These are phyloP conservation scores for Acanthoscelides obtectus DNA, from an alignment of 2,888 invertebrate species.

Conservation along the genomic window DNA sequence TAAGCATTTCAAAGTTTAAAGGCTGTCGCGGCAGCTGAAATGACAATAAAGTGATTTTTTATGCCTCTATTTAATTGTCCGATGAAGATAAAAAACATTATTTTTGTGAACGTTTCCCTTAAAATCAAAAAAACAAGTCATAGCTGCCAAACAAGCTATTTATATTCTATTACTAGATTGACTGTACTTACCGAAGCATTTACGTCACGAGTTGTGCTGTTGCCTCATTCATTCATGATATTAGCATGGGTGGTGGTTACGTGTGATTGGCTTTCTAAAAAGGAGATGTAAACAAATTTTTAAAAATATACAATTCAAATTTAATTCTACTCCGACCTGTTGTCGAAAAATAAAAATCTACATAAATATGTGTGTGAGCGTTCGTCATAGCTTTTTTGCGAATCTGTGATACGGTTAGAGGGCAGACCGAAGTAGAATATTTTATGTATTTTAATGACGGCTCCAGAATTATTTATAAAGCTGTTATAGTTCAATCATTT, in stretches of 20 bases:
- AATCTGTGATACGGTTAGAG: background rate
- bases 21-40: too few species aligned
- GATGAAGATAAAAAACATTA: too few species aligned
- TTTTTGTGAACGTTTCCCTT: too few species aligned
- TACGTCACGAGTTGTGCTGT: background rate
- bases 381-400: background rate
- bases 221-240: background rate
- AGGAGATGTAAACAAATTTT: background rate
- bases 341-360: background rate
- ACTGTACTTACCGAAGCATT: background rate
- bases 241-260: background rate
- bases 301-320: background rate
- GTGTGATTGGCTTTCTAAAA: background rate
- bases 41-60: too few species aligned
- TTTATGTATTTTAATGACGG: too few species aligned
- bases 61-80: too few species aligned
- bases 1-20: too few species aligned
- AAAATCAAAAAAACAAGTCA: too few species aligned
- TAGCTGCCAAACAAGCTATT: too few species aligned
- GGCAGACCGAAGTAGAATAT: background rate
- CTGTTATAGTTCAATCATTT: too few species aligned
- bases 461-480: too few species aligned
- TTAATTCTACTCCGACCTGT: background rate
- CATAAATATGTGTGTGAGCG: background rate
- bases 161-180: background rate